Evolutionary conservation across 2,797 vertebrate genomes (phyloP).

Genomic region (Onychomys torridus): DNA sequence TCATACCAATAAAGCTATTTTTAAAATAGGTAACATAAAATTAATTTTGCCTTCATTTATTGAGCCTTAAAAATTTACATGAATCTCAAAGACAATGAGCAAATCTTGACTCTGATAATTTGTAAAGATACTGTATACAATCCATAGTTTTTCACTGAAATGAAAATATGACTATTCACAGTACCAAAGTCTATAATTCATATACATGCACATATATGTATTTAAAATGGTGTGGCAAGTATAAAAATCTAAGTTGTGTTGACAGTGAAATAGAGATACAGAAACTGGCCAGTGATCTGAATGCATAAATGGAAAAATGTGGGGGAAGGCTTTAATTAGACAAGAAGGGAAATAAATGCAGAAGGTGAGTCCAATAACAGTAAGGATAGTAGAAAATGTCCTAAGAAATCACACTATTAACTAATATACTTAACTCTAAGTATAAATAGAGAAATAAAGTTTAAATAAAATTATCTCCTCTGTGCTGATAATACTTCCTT

Average conservation of each 20-base stretch:
- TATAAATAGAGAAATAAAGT: neutral
- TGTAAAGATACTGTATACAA: neutral
- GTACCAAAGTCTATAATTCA: neutral
- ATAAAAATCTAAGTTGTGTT: too few species aligned
- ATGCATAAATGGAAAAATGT: too few species aligned
- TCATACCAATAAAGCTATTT: neutral
- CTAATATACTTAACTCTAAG: neutral
- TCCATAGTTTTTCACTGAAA: neutral
- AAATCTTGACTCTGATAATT: neutral
- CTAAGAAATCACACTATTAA: neutral
- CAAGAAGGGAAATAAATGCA: neutral
- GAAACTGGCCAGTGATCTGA: too few species aligned
- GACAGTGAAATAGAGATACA: too few species aligned
- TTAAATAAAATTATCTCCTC: neutral
- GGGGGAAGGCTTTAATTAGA: rapidly evolving
- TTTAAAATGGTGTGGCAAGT: neutral
- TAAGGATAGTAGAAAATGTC: neutral
- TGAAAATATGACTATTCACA: neutral
- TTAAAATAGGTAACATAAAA: neutral
- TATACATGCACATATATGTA: neutral
- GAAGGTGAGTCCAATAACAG: neutral
- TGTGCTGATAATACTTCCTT: neutral
- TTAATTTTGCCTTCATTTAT: neutral
- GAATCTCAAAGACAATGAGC: neutral
- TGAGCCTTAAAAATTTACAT: neutral